These are phyloP conservation scores for Dendronephthya gigantea DNA, from an alignment of 64 coral and sea anemone genomes.

Conservation along the genomic window DNA sequence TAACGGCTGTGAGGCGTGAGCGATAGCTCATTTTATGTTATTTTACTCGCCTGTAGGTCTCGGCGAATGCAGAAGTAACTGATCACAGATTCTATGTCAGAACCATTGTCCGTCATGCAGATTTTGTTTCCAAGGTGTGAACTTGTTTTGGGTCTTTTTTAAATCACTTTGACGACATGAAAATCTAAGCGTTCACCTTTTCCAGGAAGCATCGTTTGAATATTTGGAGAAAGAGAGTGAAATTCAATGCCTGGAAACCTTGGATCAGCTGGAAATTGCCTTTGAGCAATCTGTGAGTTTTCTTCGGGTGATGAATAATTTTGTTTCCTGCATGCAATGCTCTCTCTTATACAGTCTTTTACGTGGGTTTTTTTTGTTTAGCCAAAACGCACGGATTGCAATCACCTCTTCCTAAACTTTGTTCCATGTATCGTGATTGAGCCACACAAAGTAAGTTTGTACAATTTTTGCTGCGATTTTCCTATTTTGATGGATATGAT, in stretches of 20 bases:
- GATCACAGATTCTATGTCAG: constrained; percentile 90
- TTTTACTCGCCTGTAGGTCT: constrained; percentile 26
- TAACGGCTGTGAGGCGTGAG: not conserved
- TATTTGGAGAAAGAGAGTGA: constrained; percentile 99
- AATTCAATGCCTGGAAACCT: constrained; percentile 73
- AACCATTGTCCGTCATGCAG: constrained; percentile 84
- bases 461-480: not conserved
- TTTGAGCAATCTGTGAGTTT: constrained; percentile 62
- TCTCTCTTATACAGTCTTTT: not conserved
- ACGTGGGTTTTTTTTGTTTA: constrained; percentile 24
- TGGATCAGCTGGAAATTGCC: constrained; percentile 82
- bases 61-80: constrained; percentile 71
- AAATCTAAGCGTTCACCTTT: not conserved
- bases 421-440: constrained; percentile 96
- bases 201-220: constrained; percentile 92
- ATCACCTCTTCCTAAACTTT: constrained; percentile 95
- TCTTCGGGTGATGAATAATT: not conserved
- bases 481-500: too few species aligned
- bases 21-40: not conserved
- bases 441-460: constrained; percentile 59
- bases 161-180: not conserved
- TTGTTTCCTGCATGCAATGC: not conserved
- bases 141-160: not conserved
- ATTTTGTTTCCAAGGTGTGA: constrained; percentile 71
- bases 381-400: constrained; percentile 86